A percentile compares a stretch with the other conserved stretches of the same genome.
These are phyloP conservation scores for Hololepta plana DNA, from an alignment of 2,888 invertebrate species.

Conservation along the genomic window DNA sequence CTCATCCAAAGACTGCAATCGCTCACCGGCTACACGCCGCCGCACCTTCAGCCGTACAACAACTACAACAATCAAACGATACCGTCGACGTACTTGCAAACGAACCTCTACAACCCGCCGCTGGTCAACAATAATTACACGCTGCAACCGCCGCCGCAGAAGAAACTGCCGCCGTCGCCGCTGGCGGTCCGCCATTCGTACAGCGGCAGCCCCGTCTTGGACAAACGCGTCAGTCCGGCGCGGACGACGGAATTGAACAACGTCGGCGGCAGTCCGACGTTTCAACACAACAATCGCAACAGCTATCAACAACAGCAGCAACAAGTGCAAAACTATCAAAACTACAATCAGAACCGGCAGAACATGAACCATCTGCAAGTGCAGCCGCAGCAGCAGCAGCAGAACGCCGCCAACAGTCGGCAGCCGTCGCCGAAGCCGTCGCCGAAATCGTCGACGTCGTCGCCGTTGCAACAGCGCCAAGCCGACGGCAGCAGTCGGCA, in stretches of 20 bases:
- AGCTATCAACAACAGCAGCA: slow-evolving; percentile 20
- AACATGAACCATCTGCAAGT: slow-evolving; percentile 10
- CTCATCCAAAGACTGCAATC: slow-evolving; percentile 33
- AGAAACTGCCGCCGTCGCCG: slow-evolving; percentile 19
- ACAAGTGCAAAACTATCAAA: slow-evolving; percentile 10
- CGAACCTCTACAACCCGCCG: slow-evolving; percentile 15
- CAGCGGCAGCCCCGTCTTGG: slow-evolving; percentile 17
- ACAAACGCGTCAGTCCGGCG: slow-evolving; percentile 16
- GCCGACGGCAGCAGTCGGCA: slow-evolving; percentile 9
- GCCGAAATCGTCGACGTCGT: slow-evolving; percentile 2
- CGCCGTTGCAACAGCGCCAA: slow-evolving; percentile 5
- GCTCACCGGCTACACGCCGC: slow-evolving; percentile 27
- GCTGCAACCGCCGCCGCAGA: slow-evolving; percentile 23
- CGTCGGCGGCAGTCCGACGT: slow-evolving; percentile 9
- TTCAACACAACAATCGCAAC: slow-evolving; percentile 9
- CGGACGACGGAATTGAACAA: slow-evolving; percentile 17
- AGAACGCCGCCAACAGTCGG: slow-evolving; percentile 6
- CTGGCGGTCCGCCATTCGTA: slow-evolving; percentile 20
- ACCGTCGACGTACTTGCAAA: slow-evolving; percentile 13
- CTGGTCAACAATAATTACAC: slow-evolving; percentile 20
- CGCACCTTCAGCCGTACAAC: slow-evolving; percentile 15
- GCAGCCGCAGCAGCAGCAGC: slow-evolving; percentile 11
- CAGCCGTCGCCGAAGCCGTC: slow-evolving; percentile 6
- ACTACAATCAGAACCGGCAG: slow-evolving; percentile 8
- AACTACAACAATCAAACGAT: slow-evolving; percentile 13